These are phyloP conservation scores for Chanos chanos DNA, from an alignment of 2,797 vertebrate species.

Conservation along the genomic window DNA sequence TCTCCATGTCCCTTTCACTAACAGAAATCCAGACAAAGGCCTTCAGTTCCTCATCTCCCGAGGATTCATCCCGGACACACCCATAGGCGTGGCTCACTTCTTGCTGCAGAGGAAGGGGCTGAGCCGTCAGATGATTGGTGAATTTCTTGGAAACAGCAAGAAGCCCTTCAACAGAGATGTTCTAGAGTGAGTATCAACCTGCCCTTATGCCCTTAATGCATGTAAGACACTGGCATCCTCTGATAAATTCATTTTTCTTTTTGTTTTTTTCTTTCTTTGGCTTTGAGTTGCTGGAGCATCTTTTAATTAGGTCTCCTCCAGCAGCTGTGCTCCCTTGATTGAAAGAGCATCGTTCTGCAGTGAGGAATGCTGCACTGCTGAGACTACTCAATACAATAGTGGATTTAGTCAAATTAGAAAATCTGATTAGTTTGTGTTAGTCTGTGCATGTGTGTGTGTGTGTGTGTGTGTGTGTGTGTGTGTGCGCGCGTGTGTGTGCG, in stretches of 20 bases:
- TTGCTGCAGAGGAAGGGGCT: conserved; percentile 95
- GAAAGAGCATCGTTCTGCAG: conserved; percentile 26
- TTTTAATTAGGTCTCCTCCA: conserved; percentile 48
- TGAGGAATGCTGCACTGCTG: conserved; percentile 13
- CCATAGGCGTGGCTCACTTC: conserved; percentile 96
- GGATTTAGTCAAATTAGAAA: background rate
- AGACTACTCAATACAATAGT: background rate
- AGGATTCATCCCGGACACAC: conserved; percentile 96
- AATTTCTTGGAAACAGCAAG: conserved; percentile 98
- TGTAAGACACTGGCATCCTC: too few relatives aligned
- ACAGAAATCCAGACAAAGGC: conserved; percentile 96
- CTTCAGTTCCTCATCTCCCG: conserved; percentile 97
- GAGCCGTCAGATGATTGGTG: conserved; percentile 98
- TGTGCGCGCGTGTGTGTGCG: background rate
- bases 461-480: conserved; percentile 15
- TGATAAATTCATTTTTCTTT: conserved; percentile 26
- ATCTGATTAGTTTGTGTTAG: too few relatives aligned
- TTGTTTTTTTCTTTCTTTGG: conserved; percentile 1
- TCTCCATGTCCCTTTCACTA: conserved; percentile 12
- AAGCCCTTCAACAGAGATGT: conserved; percentile 96
- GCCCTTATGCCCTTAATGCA: too few relatives aligned
- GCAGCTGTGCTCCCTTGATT: conserved; percentile 25
- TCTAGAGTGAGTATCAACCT: conserved; percentile 79
- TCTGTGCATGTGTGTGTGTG: background rate
- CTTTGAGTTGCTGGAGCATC: conserved; percentile 26